Base-by-base conservation (phyloP, 2,888 invertebrate species). In the Trachelus stipa region DNA sequence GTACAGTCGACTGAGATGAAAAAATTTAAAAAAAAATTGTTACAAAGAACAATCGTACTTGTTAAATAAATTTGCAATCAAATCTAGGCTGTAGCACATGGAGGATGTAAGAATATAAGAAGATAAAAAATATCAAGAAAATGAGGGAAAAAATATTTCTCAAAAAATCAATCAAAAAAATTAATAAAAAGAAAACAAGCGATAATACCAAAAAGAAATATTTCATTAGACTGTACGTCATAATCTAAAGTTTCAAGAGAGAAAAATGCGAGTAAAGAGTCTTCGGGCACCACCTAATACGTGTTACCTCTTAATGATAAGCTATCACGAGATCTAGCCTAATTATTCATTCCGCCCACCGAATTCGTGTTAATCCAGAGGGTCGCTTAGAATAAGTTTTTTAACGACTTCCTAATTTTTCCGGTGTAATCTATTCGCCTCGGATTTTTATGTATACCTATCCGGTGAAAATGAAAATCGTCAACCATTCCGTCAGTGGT, bases 311-410 rank as follows among this genome's bases (percentile, higher is more conserved):
- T 56, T 73, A 76, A 78, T 76, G 78, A 78, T 78, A 78, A 78
- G 78, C 73, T 78, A 78, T 78, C 78, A 73, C 78, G 78, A 73
- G 73, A 78, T 78, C 76, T 75, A 71, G 34, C 76, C 76, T 76
- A 78, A 76, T 78, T 78, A 78, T 40, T 71, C 73, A 78, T 78
- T 35, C 76, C 73, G 40, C 73, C 76, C 71, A 73, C 73, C 35
- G 37, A 74, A 77, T 77, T 74, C 75, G 40, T 77, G 69, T 75
- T 74, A 77, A 77, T 77, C 40, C 75, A 69, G 34, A 69, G 71
- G 34, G 34, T 15, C 77, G 68, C n/a, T 23, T 11, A 4, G 68
- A 77, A 69, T 30, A 74, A 69, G 74, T 71, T 35, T 71, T 77
- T 77, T 35, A 40, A 77, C 74, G 77, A 75, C 34, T 75, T 40